A percentile compares a stretch with the other conserved stretches of the same genome.
These are phyloP conservation scores for Menidia menidia DNA, from an alignment of 2,797 vertebrate species.

Conservation along the genomic window DNA sequence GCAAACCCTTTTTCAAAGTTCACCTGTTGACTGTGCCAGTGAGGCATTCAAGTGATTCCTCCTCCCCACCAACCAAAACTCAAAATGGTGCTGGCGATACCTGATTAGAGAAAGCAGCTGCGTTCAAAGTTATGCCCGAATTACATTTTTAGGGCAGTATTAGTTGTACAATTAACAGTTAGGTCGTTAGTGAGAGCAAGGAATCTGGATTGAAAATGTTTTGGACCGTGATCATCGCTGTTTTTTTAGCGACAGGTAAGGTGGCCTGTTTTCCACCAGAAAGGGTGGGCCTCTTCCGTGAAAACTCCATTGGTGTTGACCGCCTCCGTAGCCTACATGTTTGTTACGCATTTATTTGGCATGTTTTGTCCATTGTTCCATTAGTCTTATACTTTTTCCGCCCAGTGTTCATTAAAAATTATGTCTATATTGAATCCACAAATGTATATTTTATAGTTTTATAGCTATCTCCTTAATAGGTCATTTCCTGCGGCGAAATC, in stretches of 20 bases:
- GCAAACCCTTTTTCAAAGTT: not conserved
- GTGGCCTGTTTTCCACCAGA: slow-evolving; percentile 13
- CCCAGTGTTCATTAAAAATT: no score
- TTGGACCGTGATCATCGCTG: slow-evolving; percentile 62
- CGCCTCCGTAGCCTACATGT: no score
- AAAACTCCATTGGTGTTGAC: not conserved
- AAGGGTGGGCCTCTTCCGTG: slow-evolving; percentile 68
- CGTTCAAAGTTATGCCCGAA: slow-evolving; percentile 5
- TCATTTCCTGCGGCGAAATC: no score
- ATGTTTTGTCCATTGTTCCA: no score
- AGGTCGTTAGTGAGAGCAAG: not conserved
- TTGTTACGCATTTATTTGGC: not conserved
- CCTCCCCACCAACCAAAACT: not conserved
- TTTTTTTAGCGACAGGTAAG: slow-evolving; percentile 81
- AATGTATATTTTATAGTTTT: no score
- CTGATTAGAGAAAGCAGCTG: slow-evolving; percentile 50
- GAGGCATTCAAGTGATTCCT: slow-evolving; percentile 46
- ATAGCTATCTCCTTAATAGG: no score
- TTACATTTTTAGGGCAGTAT: not conserved
- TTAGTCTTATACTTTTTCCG: no score
- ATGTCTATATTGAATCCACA: not conserved
- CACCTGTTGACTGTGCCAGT: slow-evolving; percentile 58
- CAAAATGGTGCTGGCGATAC: slow-evolving; percentile 77
- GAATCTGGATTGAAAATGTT: slow-evolving; percentile 63
- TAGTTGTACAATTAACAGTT: not conserved